These are phyloP conservation scores for Glyptemys insculpta DNA, from an alignment of 2,797 vertebrate genomes.

Conservation along the genomic window DNA sequence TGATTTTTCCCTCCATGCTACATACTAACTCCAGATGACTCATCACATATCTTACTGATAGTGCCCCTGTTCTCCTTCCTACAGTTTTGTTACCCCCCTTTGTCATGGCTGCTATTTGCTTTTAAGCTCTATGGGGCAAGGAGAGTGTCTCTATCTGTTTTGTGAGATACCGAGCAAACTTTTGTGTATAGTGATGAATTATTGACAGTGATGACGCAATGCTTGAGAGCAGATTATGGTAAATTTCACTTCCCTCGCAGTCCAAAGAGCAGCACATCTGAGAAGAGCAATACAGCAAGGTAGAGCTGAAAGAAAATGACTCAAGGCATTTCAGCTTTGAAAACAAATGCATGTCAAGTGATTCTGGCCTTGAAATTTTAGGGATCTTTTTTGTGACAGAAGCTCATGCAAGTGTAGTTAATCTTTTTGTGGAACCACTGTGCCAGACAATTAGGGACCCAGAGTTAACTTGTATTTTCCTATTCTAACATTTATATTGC, in stretches of 20 bases:
- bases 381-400: not conserved
- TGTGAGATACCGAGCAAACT: not conserved
- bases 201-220: not conserved
- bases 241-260: not conserved
- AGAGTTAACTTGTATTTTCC: not conserved
- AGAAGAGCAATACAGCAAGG: not conserved
- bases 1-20: not conserved
- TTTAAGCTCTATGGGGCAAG: not conserved
- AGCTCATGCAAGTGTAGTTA: not conserved
- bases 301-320: not conserved
- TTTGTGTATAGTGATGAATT: not conserved
- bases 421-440: not conserved
- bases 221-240: not conserved
- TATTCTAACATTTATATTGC: not conserved
- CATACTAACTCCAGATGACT: not conserved
- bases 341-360: accelerated
- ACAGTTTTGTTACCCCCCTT: not conserved
- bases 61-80: not conserved
- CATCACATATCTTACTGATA: not conserved
- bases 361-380: not conserved
- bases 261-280: not conserved
- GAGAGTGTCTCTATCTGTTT: not conserved
- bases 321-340: not conserved
- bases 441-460: not conserved
- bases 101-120: accelerated